Base-by-base conservation (phyloP, 2,797 vertebrate genomes). In the Enteromius anoplus region DNA sequence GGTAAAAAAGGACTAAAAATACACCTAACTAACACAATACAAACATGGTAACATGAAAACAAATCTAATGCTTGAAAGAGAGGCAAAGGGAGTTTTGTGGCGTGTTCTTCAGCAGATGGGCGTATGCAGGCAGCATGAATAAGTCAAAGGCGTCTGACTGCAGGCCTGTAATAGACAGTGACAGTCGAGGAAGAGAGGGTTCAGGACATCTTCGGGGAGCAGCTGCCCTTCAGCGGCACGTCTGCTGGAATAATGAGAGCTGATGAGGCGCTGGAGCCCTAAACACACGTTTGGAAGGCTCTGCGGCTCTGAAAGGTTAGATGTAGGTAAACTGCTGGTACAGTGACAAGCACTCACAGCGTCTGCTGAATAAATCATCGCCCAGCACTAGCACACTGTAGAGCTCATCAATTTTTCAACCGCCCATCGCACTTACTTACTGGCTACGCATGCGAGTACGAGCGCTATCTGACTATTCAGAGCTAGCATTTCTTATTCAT, bases 341-440 rank as follows among this genome's bases (percentile, higher is more conserved):
- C 91, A 90, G 91, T 91, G 89, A 91, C 88, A 91, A 87, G 88
- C 87, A 89, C 88, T 86, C 89, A 85, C 84, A 80, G 84, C 82
- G 72, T 81, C 90, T 88, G 47, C 86, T 95, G 91, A 93, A 94
- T 94, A 93, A 95, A 91, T 94, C 76, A 94, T 93, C 86, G 47
- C 32, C 75, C 85, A 86, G 86, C 87, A 64, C 86, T 87, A 89
- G 91, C 89, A 92, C 91, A 89, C 88, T 88, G 89, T 91, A 87
- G 88, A 83, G 62, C 90, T 94, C 91, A 94, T 94, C 82, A 87
- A 94, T 94, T 89, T 93, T 95, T 95, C 88, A 94, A 87, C 69
- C 11, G 29, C 84, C 85, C 88, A 88, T 92, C 92, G 91, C 87
- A 88, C 82, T 88, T 83, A 83, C 73, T 81, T 37, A 79, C 71